phyloP scores from a whole-genome alignment of 2,888 invertebrate genomes.

The Oxycera nigricornis region DNA sequence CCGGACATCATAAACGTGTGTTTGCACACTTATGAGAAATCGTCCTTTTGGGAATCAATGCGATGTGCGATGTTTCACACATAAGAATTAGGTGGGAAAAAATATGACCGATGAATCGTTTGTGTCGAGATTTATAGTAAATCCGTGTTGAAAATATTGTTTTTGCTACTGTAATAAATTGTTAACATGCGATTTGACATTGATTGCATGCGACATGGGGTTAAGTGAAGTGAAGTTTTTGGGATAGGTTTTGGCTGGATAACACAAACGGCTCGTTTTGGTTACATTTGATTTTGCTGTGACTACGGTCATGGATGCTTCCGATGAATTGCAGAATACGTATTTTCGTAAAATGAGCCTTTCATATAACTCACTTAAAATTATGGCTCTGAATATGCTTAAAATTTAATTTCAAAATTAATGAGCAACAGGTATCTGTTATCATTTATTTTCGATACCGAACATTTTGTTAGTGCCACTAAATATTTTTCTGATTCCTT shows the following conservation, averaged over 20 bases:
- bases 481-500: too few relatives aligned
- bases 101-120: slow-evolving; percentile 7
- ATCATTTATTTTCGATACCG: too few relatives aligned
- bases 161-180: slow-evolving; percentile 6
- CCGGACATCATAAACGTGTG: slow-evolving; percentile 38
- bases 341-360: too few relatives aligned
- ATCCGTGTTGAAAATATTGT: slow-evolving; percentile 24
- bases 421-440: too few relatives aligned
- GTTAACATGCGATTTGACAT: slow-evolving; percentile 3
- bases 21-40: slow-evolving; percentile 32
- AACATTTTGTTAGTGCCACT: too few relatives aligned
- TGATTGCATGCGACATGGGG: background rate
- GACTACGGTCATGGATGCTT: background rate
- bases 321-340: too few relatives aligned
- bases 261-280: background rate
- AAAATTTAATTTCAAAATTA: too few relatives aligned
- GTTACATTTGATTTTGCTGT: background rate
- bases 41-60: slow-evolving; percentile 28
- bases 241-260: background rate
- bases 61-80: slow-evolving; percentile 6
- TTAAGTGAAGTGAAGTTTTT: background rate
- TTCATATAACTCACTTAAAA: too few relatives aligned
- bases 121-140: slow-evolving; percentile 20
- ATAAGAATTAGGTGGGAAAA: slow-evolving; percentile 4
- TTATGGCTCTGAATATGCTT: too few relatives aligned